Evolutionary conservation across 1,140 invertebrate genomes (phyloP), one percentile per base, ranked within the genome.

Genomic region (Heliconius eleuchia): DNA sequence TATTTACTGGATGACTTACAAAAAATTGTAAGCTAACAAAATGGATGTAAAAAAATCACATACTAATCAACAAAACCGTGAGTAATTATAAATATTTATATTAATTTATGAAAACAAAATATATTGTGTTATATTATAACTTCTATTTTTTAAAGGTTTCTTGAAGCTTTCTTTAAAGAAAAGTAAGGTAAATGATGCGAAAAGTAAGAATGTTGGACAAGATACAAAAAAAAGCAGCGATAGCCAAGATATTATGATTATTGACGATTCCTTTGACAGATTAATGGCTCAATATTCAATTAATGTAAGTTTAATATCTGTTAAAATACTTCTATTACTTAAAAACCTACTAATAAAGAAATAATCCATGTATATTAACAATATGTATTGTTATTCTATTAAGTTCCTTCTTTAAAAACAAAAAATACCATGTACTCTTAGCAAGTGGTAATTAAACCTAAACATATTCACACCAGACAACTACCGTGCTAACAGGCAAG

Each of bases 251-350:
- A 74, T 91, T 27, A 89, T 93, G 70, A 76, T 92, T 74, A 80
- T 94, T 76, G 91, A 94, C 76, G 92, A 93, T 73, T 91, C 91
- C 8, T 92, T 91, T 85, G 92, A 94, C 60, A 87, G 80, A 82
- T 77, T 92, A 76, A 83, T 76, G 74, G 82, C 82, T 6, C 88
- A 91, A 74, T 85, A 85, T 42, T 73, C 75, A 9, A 91, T 81
- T 76, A 84, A 80, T 50, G 91, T 94, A 85, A 89, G 89, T 92
- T 27, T 55, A 34, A 30, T 74, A 55, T 34, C 19, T 46, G 13
- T 19, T 19, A 19, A 19, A 52, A 19, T 18, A 52, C 50, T 52
- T 52, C 18, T 52, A 52, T 18, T 46, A 46, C 4, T 46, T 46
- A 46, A 46, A 46, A 46, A 46, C 1, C 42, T 46, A 46, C 13